Evolutionary conservation across 2,113 vertebrate species (phyloP).

Genomic region (Brachirus orientalis): DNA sequence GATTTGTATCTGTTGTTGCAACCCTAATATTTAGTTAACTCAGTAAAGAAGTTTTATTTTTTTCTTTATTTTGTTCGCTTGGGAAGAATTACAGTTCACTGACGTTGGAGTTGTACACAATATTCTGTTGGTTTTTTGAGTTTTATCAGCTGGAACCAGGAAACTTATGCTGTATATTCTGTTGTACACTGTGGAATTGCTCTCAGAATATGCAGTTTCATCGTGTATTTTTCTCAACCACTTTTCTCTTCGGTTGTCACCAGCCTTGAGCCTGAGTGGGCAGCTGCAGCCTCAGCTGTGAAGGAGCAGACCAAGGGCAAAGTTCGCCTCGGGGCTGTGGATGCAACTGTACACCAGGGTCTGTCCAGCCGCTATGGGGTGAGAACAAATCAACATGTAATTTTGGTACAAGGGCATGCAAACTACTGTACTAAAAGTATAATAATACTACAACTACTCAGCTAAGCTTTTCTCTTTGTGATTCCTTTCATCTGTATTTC

Average conservation of each 20-base stretch:
- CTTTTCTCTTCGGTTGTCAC: neutral
- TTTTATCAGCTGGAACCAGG: neutral
- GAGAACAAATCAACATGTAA: conserved; percentile 51
- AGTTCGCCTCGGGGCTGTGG: conserved; percentile 92
- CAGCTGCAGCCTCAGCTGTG: conserved; percentile 90
- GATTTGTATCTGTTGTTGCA: too few species aligned
- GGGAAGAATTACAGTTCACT: too few species aligned
- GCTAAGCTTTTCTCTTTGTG: too few species aligned
- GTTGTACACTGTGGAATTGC: neutral
- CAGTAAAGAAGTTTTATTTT: neutral
- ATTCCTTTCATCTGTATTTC: too few species aligned
- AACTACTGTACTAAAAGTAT: neutral
- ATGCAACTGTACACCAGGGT: conserved; percentile 90
- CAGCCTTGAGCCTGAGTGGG: conserved; percentile 96
- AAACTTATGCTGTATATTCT: neutral
- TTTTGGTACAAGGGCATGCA: neutral
- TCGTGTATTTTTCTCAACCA: neutral
- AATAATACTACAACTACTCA: too few species aligned
- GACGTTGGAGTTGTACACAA: neutral
- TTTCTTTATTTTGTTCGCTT: too few species aligned
- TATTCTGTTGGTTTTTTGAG: neutral
- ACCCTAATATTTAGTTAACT: too few species aligned
- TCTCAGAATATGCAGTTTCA: neutral
- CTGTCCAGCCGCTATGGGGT: conserved; percentile 90
- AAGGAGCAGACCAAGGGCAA: conserved; percentile 94